Base-by-base conservation (phyloP, 2,113 vertebrate genomes). In the Ochotona princeps region DNA sequence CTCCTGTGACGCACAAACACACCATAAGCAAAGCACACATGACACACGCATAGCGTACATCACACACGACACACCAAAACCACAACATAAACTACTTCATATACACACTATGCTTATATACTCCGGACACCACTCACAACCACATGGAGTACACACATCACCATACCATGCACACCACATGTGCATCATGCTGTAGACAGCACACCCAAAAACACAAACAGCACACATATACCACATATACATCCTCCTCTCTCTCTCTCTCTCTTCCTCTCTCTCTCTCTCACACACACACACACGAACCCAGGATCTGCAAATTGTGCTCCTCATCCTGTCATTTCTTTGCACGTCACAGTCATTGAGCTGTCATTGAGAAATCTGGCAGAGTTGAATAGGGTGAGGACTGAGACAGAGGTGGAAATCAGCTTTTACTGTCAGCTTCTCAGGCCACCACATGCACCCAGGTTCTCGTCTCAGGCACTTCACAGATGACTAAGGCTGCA, bases 321-420 rank as follows among this genome's bases (percentile, higher is more conserved):
- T 14, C 28, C 20, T 1, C 15, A 14, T 35, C 5, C 38, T 69
- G 61, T 69, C 76, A 69, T 26, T 86, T 73, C 54, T 66, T 44
- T 5, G 26, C 60, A 25, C 25, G 65, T 67, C 30, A 13, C 5
- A 76, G 18, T 23, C 35, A 28, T 30, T 12, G 4, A 10, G 20
- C 7, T 25, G 25, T 83, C n/a, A 21, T 65, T n/a, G 8, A 54
- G 32, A 11, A 30, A 18, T 70, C 25, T 20, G 30, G 14, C n/a
- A 60, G 8, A 15, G 21, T 8, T 60, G 57, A 57, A 60, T 18
- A 2, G 1, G 4, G 4, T 14, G 32, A 35, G 0, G 28, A 0
- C 54, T 7, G 26, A 25, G 5, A 49, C 17, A 4, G 28, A 10
- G 0, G 0, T 38, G 25, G 35, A 61, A 70, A 13, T 14, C 30